Percentiles rank a stretch among this genome's conserved stretches.
Conservation (phyloP, 1,140 invertebrate genomes). For the Conus betulinus region DNA sequence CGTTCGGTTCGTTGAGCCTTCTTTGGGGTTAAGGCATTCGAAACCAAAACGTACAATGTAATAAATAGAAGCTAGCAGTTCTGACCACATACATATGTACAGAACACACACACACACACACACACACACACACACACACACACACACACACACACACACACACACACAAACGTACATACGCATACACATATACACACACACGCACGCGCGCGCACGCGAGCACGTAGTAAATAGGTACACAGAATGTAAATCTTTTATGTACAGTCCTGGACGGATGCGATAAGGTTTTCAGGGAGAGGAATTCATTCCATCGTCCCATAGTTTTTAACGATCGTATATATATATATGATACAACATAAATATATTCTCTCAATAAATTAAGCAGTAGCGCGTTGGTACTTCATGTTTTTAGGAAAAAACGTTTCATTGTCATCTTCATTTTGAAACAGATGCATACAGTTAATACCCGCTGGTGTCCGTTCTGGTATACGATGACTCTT, state of each 20-base stretch:
- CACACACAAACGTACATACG: not conserved
- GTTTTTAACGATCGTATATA: not conserved
- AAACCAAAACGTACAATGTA: not conserved
- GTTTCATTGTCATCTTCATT: not conserved
- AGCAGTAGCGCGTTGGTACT: not conserved
- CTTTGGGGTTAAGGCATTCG: not conserved
- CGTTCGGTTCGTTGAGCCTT: not conserved
- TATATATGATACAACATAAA: not conserved
- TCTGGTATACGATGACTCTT: no score
- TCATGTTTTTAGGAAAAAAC: not conserved
- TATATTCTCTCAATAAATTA: not conserved
- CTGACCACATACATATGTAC: not conserved
- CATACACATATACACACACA: not conserved
- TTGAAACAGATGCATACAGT: no score
- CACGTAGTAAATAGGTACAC: not conserved
- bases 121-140: no score
- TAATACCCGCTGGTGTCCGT: no score
- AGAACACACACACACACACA: no score
- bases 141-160: no score
- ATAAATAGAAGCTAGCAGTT: not conserved
- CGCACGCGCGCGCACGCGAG: not conserved
- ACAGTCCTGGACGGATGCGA: constrained; percentile 9
- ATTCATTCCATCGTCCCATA: not conserved
- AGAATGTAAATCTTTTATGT: not conserved
- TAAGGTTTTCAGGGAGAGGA: not conserved